These are phyloP conservation scores for Hecatera dysodea DNA, from an alignment of 2,888 invertebrate genomes.

Conservation along the genomic window DNA sequence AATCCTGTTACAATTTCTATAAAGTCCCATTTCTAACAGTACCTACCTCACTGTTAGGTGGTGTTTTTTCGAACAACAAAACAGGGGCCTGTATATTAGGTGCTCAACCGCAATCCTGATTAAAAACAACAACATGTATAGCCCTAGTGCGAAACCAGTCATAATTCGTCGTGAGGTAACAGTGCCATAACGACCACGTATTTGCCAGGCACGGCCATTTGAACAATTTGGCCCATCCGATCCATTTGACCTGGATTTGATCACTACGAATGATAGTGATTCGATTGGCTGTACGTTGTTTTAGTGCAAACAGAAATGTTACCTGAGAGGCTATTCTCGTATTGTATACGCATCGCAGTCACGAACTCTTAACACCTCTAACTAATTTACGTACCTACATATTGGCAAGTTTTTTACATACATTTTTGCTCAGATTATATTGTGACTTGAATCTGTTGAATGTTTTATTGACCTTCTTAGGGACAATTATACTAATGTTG, in stretches of 20 bases:
- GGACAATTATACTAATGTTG: too few relatives aligned
- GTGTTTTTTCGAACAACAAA: background rate
- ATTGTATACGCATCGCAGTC: background rate
- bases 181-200: conserved; percentile 21
- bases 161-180: conserved; percentile 19
- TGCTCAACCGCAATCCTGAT: conserved; percentile 6
- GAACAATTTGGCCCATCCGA: conserved; percentile 44
- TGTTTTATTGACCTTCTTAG: too few relatives aligned
- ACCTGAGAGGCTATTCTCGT: background rate
- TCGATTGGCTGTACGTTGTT: conserved; percentile 34
- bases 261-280: conserved; percentile 29
- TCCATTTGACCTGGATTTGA: conserved; percentile 46
- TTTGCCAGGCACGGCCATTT: conserved; percentile 46
- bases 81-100: accelerated
- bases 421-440: too few relatives aligned
- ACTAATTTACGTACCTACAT: too few relatives aligned
- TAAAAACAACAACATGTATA: conserved; percentile 1
- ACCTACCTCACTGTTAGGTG: too few relatives aligned
- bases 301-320: background rate
- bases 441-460: too few relatives aligned
- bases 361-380: too few relatives aligned
- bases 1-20: too few relatives aligned
- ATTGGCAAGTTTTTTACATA: too few relatives aligned
- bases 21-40: too few relatives aligned
- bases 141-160: background rate